A percentile compares a stretch with the other conserved stretches of the same genome.
Conservation (phyloP, 2,888 invertebrate genomes). For the Cataglyphis cursor region DNA sequence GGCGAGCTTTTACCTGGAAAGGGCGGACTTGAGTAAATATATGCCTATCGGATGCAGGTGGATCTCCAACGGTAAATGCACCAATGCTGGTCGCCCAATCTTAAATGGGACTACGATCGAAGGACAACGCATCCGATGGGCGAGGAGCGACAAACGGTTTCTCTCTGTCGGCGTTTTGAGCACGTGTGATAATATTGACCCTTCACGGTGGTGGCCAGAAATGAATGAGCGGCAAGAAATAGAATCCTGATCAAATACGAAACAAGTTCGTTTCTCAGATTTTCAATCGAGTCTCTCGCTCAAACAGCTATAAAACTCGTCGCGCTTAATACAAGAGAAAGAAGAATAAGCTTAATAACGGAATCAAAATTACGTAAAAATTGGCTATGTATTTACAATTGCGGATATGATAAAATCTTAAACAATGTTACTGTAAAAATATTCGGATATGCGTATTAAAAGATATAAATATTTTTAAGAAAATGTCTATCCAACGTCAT, state of each 20-base stretch:
- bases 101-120: slow-evolving; percentile 63
- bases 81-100: slow-evolving; percentile 57
- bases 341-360: neutral
- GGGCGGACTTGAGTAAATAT: slow-evolving; percentile 77
- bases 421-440: neutral
- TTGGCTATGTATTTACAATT: neutral
- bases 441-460: neutral
- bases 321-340: slow-evolving; percentile 1
- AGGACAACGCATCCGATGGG: slow-evolving; percentile 46
- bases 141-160: slow-evolving; percentile 40
- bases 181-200: slow-evolving; percentile 81
- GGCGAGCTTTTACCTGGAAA: slow-evolving; percentile 72
- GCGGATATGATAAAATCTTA: neutral
- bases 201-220: slow-evolving; percentile 65
- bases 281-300: slow-evolving; percentile 43
- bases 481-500: neutral
- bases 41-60: slow-evolving; percentile 71
- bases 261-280: slow-evolving; percentile 62
- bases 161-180: slow-evolving; percentile 76
- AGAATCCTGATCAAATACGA: slow-evolving; percentile 78
- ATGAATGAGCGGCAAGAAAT: slow-evolving; percentile 57
- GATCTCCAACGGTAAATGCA: slow-evolving; percentile 39
- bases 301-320: slow-evolving; percentile 22
- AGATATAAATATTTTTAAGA: neutral
- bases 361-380: slow-evolving; percentile 3